Evolutionary conservation across 2,888 invertebrate genomes (phyloP), one percentile per base, ranked within the genome.

Genomic region (Serrognathus titanus): DNA sequence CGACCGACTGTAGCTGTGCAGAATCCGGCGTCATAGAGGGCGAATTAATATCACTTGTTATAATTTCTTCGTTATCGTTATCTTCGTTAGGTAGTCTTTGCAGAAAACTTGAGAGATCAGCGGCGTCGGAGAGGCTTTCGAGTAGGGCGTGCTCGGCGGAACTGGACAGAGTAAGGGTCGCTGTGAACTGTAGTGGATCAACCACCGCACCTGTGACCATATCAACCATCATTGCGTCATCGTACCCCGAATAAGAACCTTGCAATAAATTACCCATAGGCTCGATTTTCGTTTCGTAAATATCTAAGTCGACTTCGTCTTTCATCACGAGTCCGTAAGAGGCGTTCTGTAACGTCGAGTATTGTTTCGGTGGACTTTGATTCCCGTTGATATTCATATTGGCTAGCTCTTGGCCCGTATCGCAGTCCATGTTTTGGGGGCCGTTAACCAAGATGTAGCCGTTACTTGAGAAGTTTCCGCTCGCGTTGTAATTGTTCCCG

Each of bases 151-250:
- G 87, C 76, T 92, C 92, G 37, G 89, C 88, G 10, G 89, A 85
- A 47, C 86, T 86, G 47, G 88, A 87, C 71, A 93, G 89, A 50
- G 91, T 90, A 52, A 93, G 75, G 0, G 91, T 90, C 2, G 90
- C 90, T 7, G 89, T 87, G 73, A 93, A 92, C 69, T 91, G 92
- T 48, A 90, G 80, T 35, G 90, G 90, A 76, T 92, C 92, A 39
- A 91, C 90, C 1, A 87, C 85, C 24, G 85, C 84, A 38, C 87
- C 87, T n/a, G 81, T 79, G 36, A 87, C 88, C 81, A 91, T 85
- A 71, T 91, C 91, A 10, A 90, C 90, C 82, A 92, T 92, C 84
- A 93, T 90, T 5, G 90, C 86, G 66, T 90, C 90, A 65, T 88
- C 89, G 68, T 90, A 90, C 65, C 82, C 82, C 39, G 82, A 82